Evolutionary conservation across 37 sponge, comb jelly and placozoan species (phyloP).

Genomic region (Cladorhizidae sp.): DNA sequence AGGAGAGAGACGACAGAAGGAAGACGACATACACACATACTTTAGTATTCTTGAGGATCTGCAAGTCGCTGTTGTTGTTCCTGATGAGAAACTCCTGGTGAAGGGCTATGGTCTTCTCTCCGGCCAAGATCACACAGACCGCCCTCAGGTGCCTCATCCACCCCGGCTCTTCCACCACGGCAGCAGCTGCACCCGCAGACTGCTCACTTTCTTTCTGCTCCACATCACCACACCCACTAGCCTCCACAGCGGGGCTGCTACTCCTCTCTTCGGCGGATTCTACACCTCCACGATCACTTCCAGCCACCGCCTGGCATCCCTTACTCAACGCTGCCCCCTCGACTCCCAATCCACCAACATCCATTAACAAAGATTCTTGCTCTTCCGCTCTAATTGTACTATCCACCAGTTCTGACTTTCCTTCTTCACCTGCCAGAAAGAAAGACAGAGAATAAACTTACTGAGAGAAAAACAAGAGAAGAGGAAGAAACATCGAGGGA

Average conservation of each 20-base stretch:
- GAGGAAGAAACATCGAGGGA: not conserved
- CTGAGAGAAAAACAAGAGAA: not conserved
- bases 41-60: slow-evolving; percentile 90
- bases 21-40: slow-evolving; percentile 34
- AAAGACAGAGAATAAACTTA: not conserved
- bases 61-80: slow-evolving; percentile 91
- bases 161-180: slow-evolving; percentile 50
- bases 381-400: slow-evolving; percentile 6
- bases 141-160: slow-evolving; percentile 54
- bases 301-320: no score
- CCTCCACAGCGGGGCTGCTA: no score
- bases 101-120: slow-evolving; percentile 78
- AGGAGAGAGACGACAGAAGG: not conserved
- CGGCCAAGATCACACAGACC: slow-evolving; percentile 70
- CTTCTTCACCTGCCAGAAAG: slow-evolving; percentile 3
- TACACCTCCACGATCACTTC: no score
- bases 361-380: not conserved
- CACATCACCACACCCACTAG: no score
- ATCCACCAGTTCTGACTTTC: not conserved
- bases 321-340: no score
- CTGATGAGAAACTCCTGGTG: slow-evolving; percentile 95
- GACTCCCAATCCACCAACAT: not conserved
- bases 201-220: no score
- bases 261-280: no score
- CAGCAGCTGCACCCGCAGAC: no score